phyloP scores from a whole-genome alignment of 2,888 invertebrate species.

The Portevinia maculata region DNA sequence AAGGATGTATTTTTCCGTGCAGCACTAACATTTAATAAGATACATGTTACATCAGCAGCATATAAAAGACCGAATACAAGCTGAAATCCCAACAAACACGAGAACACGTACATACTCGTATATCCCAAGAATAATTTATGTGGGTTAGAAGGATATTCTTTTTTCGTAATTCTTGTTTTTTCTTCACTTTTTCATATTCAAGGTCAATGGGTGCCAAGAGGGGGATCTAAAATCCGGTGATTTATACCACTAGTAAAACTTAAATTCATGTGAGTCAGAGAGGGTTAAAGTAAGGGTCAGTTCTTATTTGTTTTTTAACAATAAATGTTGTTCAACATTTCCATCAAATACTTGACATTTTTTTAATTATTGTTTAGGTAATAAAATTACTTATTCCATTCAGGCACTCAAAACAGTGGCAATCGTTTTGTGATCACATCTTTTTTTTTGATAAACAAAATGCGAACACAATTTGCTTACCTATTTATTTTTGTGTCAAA shows the following conservation, averaged over 20 bases:
- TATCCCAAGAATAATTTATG: constrained; percentile 55
- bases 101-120: constrained; percentile 63
- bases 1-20: constrained; percentile 1
- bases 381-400: constrained; percentile 33
- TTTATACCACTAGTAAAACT: constrained; percentile 52
- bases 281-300: constrained; percentile 18
- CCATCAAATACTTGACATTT: neutral
- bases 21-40: constrained; percentile 7
- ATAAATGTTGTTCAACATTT: constrained; percentile 32
- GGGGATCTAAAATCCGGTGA: constrained; percentile 44
- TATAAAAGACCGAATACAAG: neutral
- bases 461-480: constrained; percentile 23
- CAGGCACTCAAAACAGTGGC: constrained; percentile 13
- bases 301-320: neutral
- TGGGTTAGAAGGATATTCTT: constrained; percentile 55
- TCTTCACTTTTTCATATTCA: constrained; percentile 30
- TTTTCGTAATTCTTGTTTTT: constrained; percentile 19
- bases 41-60: constrained; percentile 16
- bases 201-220: constrained; percentile 40
- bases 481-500: constrained; percentile 55
- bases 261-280: neutral
- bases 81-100: constrained; percentile 44
- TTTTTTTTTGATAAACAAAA: constrained; percentile 24
- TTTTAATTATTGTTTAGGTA: constrained; percentile 14
- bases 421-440: neutral